Conservation (phyloP, 2,113 vertebrate genomes). For the Daubentonia madagascariensis region DNA sequence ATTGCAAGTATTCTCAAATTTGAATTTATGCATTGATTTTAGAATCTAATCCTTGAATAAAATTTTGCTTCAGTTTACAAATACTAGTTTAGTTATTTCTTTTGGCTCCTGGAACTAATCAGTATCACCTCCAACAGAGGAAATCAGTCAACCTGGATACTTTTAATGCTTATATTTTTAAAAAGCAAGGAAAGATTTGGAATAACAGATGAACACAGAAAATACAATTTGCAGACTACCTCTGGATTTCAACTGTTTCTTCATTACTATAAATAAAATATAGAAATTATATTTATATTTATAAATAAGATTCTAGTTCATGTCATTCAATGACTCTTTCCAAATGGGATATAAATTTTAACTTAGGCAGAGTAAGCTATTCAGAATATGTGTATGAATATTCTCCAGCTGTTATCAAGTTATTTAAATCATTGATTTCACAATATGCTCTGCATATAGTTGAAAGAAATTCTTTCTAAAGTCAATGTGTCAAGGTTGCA, state of each 20-base stretch:
- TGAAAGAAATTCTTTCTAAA: conserved; percentile 51
- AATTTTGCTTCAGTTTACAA: neutral
- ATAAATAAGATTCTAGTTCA: neutral
- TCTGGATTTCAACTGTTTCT: neutral
- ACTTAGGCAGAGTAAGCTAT: neutral
- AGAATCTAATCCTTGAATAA: neutral
- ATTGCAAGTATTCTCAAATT: neutral
- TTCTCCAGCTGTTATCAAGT: neutral
- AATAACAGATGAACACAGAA: neutral
- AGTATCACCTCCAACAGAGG: neutral
- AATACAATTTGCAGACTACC: neutral
- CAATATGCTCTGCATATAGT: neutral
- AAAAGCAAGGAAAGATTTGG: neutral
- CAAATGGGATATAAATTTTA: neutral
- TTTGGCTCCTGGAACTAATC: neutral
- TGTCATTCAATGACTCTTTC: neutral
- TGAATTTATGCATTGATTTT: neutral
- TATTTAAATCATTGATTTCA: conserved; percentile 47
- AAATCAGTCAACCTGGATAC: neutral
- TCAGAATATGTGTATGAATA: neutral
- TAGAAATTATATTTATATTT: neutral
- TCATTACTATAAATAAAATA: neutral
- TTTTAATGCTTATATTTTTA: neutral
- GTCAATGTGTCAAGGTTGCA: neutral
- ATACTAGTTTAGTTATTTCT: neutral